Percentiles rank a stretch among this genome's conserved stretches.
These are phyloP conservation scores for Popillia japonica DNA, from an alignment of 1,140 invertebrate species.

Conservation along the genomic window DNA sequence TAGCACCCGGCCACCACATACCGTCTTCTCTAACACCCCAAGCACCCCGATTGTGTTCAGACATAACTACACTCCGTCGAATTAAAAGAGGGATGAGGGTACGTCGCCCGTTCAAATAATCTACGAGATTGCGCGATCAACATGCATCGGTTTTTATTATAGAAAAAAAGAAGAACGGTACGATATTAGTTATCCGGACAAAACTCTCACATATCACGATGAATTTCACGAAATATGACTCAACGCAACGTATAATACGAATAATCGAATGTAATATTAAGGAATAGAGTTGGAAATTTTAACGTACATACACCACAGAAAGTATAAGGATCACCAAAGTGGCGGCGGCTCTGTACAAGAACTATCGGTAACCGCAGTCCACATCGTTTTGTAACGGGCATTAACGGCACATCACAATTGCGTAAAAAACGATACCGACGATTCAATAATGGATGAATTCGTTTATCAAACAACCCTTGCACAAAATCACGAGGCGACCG, in stretches of 20 bases:
- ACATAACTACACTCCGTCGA: conserved; percentile 52
- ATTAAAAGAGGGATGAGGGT: conserved; percentile 35
- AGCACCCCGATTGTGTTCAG: conserved; percentile 63
- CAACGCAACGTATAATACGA: conserved; percentile 21
- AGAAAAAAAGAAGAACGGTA: conserved; percentile 8
- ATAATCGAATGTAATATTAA: neutral
- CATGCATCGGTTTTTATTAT: conserved; percentile 36
- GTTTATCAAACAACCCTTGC: conserved; percentile 35
- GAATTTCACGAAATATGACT: conserved; percentile 34
- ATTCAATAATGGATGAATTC: conserved; percentile 34
- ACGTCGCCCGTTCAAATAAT: conserved; percentile 35
- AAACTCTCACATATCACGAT: conserved; percentile 20
- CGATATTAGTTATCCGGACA: neutral
- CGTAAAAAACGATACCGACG: conserved; percentile 9
- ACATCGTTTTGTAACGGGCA: conserved; percentile 24
- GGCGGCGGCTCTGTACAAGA: conserved; percentile 28
- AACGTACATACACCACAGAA: conserved; percentile 27
- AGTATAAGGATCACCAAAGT: conserved; percentile 28
- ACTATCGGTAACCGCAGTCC: conserved; percentile 28
- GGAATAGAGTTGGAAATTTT: conserved; percentile 22
- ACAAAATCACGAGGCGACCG: conserved; percentile 35
- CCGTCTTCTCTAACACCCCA: conserved; percentile 70
- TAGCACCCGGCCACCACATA: conserved; percentile 68
- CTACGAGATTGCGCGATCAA: conserved; percentile 37
- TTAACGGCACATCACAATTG: conserved; percentile 16